Evolutionary conservation across 1,140 invertebrate species (phyloP).

Genomic region (Drosophila dunni): DNA sequence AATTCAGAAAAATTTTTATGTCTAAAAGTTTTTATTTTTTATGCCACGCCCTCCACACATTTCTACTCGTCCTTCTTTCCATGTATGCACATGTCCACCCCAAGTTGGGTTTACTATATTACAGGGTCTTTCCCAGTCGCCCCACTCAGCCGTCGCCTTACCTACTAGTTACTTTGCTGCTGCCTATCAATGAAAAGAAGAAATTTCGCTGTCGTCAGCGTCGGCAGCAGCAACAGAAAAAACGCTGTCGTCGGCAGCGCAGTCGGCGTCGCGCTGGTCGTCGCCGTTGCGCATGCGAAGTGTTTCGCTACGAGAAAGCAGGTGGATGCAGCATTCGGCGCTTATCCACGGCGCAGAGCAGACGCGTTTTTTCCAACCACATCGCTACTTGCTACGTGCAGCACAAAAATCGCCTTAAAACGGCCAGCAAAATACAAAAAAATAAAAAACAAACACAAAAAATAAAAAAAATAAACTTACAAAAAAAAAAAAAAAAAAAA

Average conservation of each 20-base stretch:
- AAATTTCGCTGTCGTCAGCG: conserved; percentile 67
- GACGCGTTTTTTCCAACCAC: conserved; percentile 76
- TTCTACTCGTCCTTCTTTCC: too few relatives aligned
- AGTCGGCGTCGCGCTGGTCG: conserved; percentile 38
- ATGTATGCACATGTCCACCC: too few relatives aligned
- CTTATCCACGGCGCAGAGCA: conserved; percentile 83
- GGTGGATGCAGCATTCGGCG: conserved; percentile 84
- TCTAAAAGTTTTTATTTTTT: too few relatives aligned
- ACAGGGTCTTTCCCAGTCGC: too few relatives aligned
- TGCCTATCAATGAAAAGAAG: conserved; percentile 70
- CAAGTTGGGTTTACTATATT: too few relatives aligned
- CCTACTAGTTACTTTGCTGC: conserved; percentile 24
- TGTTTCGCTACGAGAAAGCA: conserved; percentile 85
- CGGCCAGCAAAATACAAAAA: conserved; percentile 9
- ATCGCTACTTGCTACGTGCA: conserved; percentile 33
- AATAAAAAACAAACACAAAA: conserved; percentile 15
- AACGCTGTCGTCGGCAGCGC: conserved; percentile 26
- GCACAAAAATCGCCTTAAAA: conserved; percentile 5
- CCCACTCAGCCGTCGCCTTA: neutral
- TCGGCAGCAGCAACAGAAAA: conserved; percentile 14
- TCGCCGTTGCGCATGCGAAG: conserved; percentile 83
- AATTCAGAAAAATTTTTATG: too few relatives aligned
- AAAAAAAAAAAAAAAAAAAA: neutral
- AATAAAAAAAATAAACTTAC: conserved; percentile 13
- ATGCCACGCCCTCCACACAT: too few relatives aligned